Percentiles rank a stretch among this genome's conserved stretches.
These are phyloP conservation scores for Erebia ligea DNA, from an alignment of 2,888 invertebrate species.

Conservation along the genomic window DNA sequence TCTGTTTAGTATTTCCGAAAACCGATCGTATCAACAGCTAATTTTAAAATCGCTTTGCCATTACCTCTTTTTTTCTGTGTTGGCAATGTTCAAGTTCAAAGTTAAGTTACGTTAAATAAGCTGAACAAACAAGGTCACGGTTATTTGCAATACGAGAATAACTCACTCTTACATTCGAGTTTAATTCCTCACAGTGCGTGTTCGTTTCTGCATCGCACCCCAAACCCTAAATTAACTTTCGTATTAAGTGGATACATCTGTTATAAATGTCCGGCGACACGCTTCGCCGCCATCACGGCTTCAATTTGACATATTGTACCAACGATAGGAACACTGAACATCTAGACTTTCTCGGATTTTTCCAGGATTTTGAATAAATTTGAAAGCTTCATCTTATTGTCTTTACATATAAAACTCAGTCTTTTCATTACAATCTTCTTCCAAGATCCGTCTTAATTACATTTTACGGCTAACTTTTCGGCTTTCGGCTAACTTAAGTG, in stretches of 20 bases:
- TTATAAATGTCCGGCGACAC: conserved; percentile 66
- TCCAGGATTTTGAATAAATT: background rate
- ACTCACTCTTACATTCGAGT: background rate
- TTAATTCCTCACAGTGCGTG: conserved; percentile 10
- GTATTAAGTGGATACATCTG: conserved; percentile 59
- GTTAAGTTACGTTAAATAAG: background rate
- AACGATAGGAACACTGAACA: conserved; percentile 38
- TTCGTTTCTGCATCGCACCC: conserved; percentile 13
- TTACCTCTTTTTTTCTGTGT: background rate
- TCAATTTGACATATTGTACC: conserved; percentile 71
- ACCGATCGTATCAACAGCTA: too few species aligned
- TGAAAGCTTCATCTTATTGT: background rate
- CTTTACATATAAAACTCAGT: background rate
- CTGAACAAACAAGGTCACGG: conserved; percentile 6
- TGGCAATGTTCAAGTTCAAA: background rate
- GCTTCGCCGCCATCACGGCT: conserved; percentile 62
- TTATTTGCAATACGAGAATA: conserved; percentile 3
- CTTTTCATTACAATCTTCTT: background rate
- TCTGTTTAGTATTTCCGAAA: background rate
- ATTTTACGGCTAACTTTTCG: too few species aligned
- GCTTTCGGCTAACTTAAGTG: too few species aligned
- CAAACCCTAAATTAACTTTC: conserved; percentile 24
- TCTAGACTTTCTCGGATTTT: background rate
- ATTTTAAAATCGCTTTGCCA: too few species aligned
- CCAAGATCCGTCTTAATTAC: background rate